Conservation (phyloP, 1,140 invertebrate genomes). For the Pristionchus pacificus region DNA sequence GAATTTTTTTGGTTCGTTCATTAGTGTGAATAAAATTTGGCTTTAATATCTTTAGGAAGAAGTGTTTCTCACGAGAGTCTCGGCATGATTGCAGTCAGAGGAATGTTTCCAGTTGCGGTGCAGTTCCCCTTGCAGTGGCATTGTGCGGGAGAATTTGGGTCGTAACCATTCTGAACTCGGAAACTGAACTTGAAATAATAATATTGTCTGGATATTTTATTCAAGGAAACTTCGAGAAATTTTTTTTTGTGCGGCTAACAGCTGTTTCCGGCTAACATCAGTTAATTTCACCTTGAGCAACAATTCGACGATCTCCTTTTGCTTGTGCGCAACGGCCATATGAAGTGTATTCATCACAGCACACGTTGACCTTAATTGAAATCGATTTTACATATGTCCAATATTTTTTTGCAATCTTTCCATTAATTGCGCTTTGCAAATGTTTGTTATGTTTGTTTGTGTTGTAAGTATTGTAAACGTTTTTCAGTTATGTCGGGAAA, state of each 20-base stretch:
- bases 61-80: conserved; percentile 33
- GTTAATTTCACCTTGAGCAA: conserved; percentile 46
- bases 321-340: conserved; percentile 56
- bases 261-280: no score
- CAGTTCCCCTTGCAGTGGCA: conserved; percentile 55
- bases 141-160: conserved; percentile 48
- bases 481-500: neutral
- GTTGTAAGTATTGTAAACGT: neutral
- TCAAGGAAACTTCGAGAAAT: neutral
- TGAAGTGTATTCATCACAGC: conserved; percentile 53
- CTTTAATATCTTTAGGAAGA: conserved; percentile 18
- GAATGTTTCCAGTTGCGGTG: conserved; percentile 54
- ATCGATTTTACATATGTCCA: conserved; percentile 1
- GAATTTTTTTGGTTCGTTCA: neutral
- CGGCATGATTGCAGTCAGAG: conserved; percentile 54
- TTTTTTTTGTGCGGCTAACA: no score
- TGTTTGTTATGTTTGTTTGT: conserved; percentile 8
- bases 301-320: conserved; percentile 54
- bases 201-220: neutral
- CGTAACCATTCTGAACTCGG: conserved; percentile 48
- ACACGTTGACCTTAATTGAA: conserved; percentile 46
- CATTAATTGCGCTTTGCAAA: no score
- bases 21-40: conserved; percentile 9
- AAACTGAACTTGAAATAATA: no score
- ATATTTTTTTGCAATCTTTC: conserved; percentile 14